Evolutionary conservation across 2,797 vertebrate species (phyloP), one percentile per base, ranked within the genome.

Genomic region (Garrulus glandarius): DNA sequence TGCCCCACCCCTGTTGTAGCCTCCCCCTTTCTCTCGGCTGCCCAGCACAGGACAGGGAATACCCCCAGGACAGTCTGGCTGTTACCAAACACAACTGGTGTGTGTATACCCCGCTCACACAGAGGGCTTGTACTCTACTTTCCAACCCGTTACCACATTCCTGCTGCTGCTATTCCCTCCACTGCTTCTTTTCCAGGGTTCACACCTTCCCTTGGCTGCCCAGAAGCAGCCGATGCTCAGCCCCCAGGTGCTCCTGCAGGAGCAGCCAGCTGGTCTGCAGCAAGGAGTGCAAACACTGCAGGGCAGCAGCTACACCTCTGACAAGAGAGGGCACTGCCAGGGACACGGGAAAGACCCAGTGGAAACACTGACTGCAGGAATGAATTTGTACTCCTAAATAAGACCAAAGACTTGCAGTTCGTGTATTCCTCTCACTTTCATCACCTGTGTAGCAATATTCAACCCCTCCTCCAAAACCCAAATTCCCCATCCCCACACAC

Each of bases 361-460:
- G 53, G 59, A 23, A 82, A 46, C 14, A 23, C 21, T 13, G 32
- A n/a, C 55, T 74, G 24, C 2, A n/a, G 49, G 46, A 81, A 37
- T 2, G 17, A 36, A 18, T 15, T 72, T 82, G 34, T 52, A 59
- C 22, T 84, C 43, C 30, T 64, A 34, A 89, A 59, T 24, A 79
- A 63, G 56, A 67, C 16, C 30, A 23, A 19, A 83, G 39, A 26
- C 22, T 52, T 55, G 50, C 2, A 12, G n/a, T 23, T 52, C 46
- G 14, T 0, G 0, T 15, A 21, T 7, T 50, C 39, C n/a, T 84
- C 50, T 36, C 6, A 8, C 24, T 41, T 39, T 24, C 55, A 56
- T 26, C 37, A 83, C 8, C 44, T 23, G 56, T 11, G 52, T 12
- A 32, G 52, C 16, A 39, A 46, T 13, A 22, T 27, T 57, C 26